These are phyloP conservation scores for Hermetia illucens DNA, from an alignment of 1,140 invertebrate genomes.

Conservation along the genomic window DNA sequence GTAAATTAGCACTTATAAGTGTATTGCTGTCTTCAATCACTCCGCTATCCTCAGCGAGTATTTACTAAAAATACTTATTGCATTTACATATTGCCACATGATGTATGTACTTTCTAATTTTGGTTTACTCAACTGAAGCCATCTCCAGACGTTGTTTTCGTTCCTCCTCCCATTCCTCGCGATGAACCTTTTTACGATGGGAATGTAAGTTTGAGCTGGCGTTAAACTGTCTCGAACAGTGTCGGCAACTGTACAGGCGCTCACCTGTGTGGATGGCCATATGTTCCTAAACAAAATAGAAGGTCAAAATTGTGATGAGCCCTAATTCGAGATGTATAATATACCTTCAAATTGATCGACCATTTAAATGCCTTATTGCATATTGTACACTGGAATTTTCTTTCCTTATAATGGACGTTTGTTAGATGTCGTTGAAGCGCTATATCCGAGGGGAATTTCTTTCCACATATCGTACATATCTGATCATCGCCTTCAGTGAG, in stretches of 20 bases:
- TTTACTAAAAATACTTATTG: too few relatives aligned
- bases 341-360: not conserved
- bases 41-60: too few relatives aligned
- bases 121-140: too few relatives aligned
- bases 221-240: not conserved
- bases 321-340: not conserved
- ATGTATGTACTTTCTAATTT: too few relatives aligned
- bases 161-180: not conserved
- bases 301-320: too few relatives aligned
- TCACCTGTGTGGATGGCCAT: not conserved
- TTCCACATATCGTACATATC: not conserved
- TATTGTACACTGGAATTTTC: not conserved
- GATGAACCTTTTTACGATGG: not conserved
- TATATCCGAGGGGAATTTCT: not conserved
- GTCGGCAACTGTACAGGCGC: not conserved
- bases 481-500: not conserved
- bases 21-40: too few relatives aligned
- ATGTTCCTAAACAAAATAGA: not conserved
- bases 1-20: too few relatives aligned
- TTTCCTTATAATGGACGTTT: not conserved
- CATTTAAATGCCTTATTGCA: not conserved
- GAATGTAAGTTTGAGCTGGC: not conserved
- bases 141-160: not conserved
- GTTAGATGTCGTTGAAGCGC: not conserved
- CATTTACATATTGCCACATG: too few relatives aligned